Evolutionary conservation across 2,113 vertebrate species (phyloP).

Genomic region (Dipodomys stephensi): DNA sequence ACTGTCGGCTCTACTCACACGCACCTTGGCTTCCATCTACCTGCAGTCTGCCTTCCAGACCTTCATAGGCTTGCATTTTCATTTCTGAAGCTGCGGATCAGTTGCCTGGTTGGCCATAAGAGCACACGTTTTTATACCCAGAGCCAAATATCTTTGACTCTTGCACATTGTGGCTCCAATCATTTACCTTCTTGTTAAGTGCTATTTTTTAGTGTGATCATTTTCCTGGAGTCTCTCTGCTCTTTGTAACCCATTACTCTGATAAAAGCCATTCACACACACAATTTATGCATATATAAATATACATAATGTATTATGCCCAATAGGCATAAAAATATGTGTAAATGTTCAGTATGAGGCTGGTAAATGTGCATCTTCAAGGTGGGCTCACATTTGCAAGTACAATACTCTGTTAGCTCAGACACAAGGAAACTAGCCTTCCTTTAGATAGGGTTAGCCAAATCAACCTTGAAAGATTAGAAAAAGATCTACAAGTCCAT

Average conservation of each 20-base stretch:
- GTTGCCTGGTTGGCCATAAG: not conserved
- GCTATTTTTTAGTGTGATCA: not conserved
- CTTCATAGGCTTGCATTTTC: not conserved
- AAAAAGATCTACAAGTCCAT: not conserved
- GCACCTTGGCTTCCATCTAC: not conserved
- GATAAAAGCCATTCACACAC: not conserved
- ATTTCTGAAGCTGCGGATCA: not conserved
- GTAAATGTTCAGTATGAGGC: not conserved
- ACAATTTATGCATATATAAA: not conserved
- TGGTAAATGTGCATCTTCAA: not conserved
- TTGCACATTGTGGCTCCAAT: not conserved
- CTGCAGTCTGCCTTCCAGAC: not conserved
- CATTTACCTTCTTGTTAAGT: constrained; percentile 1
- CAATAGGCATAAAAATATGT: too few relatives aligned
- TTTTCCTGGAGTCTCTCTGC: constrained; percentile 8
- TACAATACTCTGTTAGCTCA: not conserved
- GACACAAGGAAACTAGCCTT: not conserved
- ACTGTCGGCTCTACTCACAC: not conserved
- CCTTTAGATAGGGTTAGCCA: constrained; percentile 13
- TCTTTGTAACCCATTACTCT: not conserved
- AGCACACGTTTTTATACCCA: not conserved
- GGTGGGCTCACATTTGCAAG: constrained; percentile 4
- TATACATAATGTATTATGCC: too few relatives aligned
- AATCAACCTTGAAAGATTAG: not conserved
- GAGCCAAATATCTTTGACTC: not conserved